A percentile compares a stretch with the other conserved stretches of the same genome.
Conservation (phyloP, 2,888 invertebrate genomes). For the Iselma pallidipennis region DNA sequence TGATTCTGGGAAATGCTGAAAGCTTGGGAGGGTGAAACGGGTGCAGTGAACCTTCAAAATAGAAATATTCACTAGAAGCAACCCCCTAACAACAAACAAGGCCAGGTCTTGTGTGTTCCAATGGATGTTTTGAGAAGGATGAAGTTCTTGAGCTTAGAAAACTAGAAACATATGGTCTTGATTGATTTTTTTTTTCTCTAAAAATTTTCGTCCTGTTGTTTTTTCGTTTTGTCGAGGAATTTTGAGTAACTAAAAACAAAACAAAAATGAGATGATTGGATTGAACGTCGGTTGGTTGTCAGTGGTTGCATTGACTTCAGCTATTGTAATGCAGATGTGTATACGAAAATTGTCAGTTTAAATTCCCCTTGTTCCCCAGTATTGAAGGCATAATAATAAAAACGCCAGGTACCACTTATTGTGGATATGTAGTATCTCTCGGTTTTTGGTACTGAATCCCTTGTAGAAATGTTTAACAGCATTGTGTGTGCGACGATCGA, state of each 20-base stretch:
- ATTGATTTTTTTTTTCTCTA: neutral
- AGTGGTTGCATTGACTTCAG: conserved; percentile 15
- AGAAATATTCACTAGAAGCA: conserved; percentile 16
- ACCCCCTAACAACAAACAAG: conserved; percentile 12
- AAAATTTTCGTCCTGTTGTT: neutral
- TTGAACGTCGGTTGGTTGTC: neutral
- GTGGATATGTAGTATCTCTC: conserved; percentile 25
- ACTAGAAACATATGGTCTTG: neutral
- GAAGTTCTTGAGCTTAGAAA: neutral
- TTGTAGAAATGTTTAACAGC: conserved; percentile 31
- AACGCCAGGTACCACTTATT: conserved; percentile 26
- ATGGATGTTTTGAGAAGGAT: neutral
- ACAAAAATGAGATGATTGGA: neutral
- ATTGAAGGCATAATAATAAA: conserved; percentile 18
- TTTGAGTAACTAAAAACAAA: neutral
- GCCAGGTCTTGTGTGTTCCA: neutral
- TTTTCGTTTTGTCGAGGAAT: neutral
- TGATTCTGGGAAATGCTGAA: conserved; percentile 39
- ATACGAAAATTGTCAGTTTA: conserved; percentile 44
- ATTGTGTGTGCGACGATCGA: conserved; percentile 31
- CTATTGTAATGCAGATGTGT: conserved; percentile 47
- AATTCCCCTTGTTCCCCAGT: conserved; percentile 31
- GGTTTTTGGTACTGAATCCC: conserved; percentile 22
- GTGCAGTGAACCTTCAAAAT: conserved; percentile 38
- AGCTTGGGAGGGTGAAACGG: conserved; percentile 22